A percentile compares a stretch with the other conserved stretches of the same genome.
These are phyloP conservation scores for Amorpha juglandis DNA, from an alignment of 2,888 invertebrate species.

Conservation along the genomic window DNA sequence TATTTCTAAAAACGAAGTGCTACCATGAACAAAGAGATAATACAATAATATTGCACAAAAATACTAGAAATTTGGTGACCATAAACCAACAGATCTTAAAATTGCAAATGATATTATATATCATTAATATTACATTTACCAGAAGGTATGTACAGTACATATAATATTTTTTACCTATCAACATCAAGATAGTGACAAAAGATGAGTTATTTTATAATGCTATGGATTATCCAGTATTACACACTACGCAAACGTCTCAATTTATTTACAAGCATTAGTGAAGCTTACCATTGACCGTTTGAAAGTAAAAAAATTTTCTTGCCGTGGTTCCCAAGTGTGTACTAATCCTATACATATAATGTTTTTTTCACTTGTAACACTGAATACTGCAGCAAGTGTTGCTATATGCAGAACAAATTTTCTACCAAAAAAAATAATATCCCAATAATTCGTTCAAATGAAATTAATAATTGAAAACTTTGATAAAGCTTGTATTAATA, in stretches of 20 bases:
- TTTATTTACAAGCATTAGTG: conserved; percentile 32
- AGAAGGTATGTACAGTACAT: conserved; percentile 23
- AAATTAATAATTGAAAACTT: conserved; percentile 33
- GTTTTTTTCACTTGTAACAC: conserved; percentile 45
- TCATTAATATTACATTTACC: conserved; percentile 54
- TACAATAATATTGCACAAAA: conserved; percentile 64
- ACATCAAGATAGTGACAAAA: conserved; percentile 24
- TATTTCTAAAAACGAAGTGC: conserved; percentile 36
- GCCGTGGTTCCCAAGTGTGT: neutral
- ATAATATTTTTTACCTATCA: conserved; percentile 23
- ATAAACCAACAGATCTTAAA: conserved; percentile 60
- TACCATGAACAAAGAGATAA: conserved; percentile 44
- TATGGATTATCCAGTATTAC: conserved; percentile 41
- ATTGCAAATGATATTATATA: conserved; percentile 76
- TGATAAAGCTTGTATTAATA: conserved; percentile 54
- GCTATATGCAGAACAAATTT: conserved; percentile 46
- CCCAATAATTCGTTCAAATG: conserved; percentile 64
- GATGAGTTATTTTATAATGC: conserved; percentile 14
- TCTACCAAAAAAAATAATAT: conserved; percentile 46
- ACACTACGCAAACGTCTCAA: conserved; percentile 54
- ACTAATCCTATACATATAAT: conserved; percentile 33
- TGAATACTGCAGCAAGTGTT: conserved; percentile 46
- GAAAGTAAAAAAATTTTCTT: neutral
- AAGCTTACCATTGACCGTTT: conserved; percentile 9
- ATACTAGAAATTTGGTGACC: conserved; percentile 52